A percentile compares a stretch with the other conserved stretches of the same genome.
These are phyloP conservation scores for Laticauda laticaudata DNA, from an alignment of 2,113 vertebrate species.

Conservation along the genomic window DNA sequence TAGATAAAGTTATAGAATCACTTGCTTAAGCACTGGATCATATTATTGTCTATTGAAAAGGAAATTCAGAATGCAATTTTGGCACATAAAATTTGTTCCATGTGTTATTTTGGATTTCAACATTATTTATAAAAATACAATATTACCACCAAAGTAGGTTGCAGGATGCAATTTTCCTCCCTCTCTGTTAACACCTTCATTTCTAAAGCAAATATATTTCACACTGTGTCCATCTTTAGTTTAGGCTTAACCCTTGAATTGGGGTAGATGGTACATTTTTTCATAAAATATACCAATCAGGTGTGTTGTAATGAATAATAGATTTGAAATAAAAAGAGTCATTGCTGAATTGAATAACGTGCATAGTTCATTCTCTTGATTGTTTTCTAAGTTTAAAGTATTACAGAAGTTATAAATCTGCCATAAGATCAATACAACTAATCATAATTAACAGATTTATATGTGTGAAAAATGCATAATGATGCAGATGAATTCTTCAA, in stretches of 20 bases:
- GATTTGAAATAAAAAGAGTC: conserved; percentile 73
- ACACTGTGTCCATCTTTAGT: conserved; percentile 20
- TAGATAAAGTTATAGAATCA: not conserved
- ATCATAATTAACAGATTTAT: conserved; percentile 75
- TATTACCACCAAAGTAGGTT: not conserved
- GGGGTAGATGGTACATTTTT: conserved; percentile 36
- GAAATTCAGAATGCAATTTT: not conserved
- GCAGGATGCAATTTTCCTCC: not conserved
- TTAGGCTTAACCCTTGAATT: conserved; percentile 43
- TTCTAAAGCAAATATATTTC: conserved; percentile 24
- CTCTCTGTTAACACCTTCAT: not conserved
- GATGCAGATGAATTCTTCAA: conserved; percentile 66
- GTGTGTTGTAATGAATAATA: conserved; percentile 78
- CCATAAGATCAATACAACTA: conserved; percentile 76
- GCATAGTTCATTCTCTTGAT: conserved; percentile 54
- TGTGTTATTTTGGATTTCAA: not conserved
- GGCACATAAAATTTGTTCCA: not conserved
- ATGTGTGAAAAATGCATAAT: conserved; percentile 67
- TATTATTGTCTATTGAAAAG: not conserved
- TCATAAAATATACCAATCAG: conserved; percentile 61
- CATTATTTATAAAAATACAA: not conserved
- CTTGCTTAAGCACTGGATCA: not conserved
- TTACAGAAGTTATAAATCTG: conserved; percentile 66
- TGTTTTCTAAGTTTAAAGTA: conserved; percentile 69
- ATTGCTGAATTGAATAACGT: conserved; percentile 69